phyloP scores from a whole-genome alignment of 2,113 vertebrate species.

The Petaurus breviceps region DNA sequence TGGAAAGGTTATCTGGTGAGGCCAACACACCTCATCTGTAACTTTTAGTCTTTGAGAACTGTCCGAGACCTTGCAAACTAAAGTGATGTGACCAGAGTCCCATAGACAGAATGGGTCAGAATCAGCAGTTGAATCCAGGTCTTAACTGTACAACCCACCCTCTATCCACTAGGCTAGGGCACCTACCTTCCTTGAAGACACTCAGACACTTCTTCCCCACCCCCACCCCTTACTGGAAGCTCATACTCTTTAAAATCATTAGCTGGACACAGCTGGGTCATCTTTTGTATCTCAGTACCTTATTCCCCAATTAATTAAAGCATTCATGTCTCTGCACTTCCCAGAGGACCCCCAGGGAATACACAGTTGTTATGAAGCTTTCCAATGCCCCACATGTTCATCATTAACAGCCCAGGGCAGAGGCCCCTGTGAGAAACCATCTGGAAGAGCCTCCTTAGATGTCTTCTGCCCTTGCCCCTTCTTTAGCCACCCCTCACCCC shows the following conservation, averaged over 20 bases:
- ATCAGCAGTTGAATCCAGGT: background rate
- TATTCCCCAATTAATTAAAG: background rate
- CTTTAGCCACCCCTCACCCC: background rate
- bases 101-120: background rate
- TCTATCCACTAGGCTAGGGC: background rate
- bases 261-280: background rate
- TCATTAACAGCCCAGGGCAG: background rate
- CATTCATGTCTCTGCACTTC: background rate
- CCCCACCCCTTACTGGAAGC: background rate
- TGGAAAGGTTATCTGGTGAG: background rate
- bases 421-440: background rate
- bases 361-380: background rate
- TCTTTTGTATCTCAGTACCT: background rate
- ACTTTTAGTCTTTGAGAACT: background rate
- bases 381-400: background rate
- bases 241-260: background rate
- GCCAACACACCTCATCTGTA: background rate
- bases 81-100: background rate
- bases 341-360: background rate
- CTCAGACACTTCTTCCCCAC: background rate
- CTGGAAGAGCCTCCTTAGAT: background rate
- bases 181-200: background rate
- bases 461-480: background rate
- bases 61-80: background rate
- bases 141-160: too few species aligned